These are phyloP conservation scores for Parelbella ahira DNA, from an alignment of 2,888 invertebrate genomes.

Conservation along the genomic window DNA sequence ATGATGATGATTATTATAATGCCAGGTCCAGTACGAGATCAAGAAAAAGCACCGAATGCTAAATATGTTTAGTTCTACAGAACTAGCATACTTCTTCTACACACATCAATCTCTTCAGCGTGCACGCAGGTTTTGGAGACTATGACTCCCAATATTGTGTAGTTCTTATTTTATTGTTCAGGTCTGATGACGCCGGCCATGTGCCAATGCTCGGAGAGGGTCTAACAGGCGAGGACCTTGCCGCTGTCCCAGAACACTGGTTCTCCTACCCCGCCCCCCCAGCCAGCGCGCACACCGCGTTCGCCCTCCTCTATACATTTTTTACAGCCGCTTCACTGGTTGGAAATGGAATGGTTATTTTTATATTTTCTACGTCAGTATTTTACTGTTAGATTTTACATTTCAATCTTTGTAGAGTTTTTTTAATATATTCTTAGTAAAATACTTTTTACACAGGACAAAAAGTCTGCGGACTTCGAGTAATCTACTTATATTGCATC, in stretches of 20 bases:
- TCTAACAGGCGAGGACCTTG: slow-evolving; percentile 86
- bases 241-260: slow-evolving; percentile 91
- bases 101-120: no score
- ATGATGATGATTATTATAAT: no score
- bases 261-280: slow-evolving; percentile 89
- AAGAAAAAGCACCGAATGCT: no score
- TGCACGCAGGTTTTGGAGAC: no score
- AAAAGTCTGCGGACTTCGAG: slow-evolving; percentile 88
- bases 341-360: slow-evolving; percentile 92
- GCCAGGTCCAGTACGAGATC: no score
- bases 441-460: slow-evolving; percentile 73
- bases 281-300: slow-evolving; percentile 88
- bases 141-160: no score
- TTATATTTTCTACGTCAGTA: slow-evolving; percentile 89
- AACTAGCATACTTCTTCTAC: no score
- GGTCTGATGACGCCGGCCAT: slow-evolving; percentile 47
- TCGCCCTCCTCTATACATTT: slow-evolving; percentile 88
- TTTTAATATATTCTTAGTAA: no score
- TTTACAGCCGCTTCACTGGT: slow-evolving; percentile 86
- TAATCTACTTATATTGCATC: slow-evolving; percentile 90
- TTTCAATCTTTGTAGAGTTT: no score
- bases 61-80: no score
- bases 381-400: neutral
- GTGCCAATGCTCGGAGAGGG: slow-evolving; percentile 85
- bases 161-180: no score